Evolutionary conservation across 2,888 invertebrate genomes (phyloP).

Genomic region (Caenorhabditis macrosperma): DNA sequence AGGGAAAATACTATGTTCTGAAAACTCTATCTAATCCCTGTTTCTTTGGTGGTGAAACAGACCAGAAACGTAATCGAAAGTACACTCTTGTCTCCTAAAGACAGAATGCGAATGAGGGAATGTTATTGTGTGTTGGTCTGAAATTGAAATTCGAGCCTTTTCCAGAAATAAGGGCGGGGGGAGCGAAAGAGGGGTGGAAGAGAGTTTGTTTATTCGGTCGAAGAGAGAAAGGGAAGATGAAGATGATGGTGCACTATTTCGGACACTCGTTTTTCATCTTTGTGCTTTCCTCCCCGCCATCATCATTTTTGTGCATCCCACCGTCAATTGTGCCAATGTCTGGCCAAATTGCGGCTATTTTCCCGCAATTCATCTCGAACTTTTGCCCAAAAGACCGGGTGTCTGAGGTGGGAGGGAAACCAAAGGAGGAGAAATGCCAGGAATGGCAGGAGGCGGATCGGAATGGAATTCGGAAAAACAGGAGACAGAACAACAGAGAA

Average conservation of each 20-base stretch:
- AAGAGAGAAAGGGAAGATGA: not conserved
- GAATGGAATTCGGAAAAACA: not conserved
- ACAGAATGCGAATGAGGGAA: not conserved
- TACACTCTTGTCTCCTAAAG: not conserved
- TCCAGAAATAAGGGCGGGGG: not conserved
- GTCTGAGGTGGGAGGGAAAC: not conserved
- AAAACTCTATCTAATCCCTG: no score
- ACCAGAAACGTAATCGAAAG: not conserved
- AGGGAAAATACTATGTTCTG: no score
- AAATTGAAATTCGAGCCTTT: not conserved
- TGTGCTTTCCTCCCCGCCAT: not conserved
- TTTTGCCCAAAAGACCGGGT: no score
- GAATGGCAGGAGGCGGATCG: not conserved
- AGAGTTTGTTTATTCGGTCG: constrained; percentile 2
- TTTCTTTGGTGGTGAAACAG: no score
- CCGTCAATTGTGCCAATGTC: not conserved
- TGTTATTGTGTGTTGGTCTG: not conserved
- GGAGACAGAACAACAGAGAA: not conserved
- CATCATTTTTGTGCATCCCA: not conserved
- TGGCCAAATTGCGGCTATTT: not conserved
- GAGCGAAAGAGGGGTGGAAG: not conserved
- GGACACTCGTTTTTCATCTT: not conserved
- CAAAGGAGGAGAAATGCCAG: not conserved
- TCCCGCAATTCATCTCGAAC: no score
- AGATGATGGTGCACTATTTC: not conserved